Evolutionary conservation across 2,797 vertebrate species (phyloP).

Genomic region (Botia kubotai): DNA sequence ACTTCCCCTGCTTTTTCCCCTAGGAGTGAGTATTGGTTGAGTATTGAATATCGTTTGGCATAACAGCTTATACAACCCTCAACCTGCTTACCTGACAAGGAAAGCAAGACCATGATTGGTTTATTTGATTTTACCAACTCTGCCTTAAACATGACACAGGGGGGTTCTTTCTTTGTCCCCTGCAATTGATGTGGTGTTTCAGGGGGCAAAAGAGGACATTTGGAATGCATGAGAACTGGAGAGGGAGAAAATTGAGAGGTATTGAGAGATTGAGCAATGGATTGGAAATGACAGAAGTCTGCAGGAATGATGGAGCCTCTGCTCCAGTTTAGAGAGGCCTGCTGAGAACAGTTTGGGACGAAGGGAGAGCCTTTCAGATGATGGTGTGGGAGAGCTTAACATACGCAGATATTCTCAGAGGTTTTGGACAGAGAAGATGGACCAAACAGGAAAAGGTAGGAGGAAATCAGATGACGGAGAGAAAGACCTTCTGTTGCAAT

Average conservation of each 20-base stretch:
- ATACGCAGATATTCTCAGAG: constrained; percentile 5
- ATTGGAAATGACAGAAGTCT: constrained; percentile 36
- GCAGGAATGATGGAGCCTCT: constrained; percentile 2
- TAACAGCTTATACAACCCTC: not conserved
- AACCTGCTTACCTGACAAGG: not conserved
- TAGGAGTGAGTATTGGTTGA: not conserved
- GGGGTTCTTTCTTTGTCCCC: not conserved
- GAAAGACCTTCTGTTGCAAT: constrained; percentile 51
- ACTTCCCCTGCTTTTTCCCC: not conserved
- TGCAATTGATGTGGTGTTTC: constrained; percentile 35
- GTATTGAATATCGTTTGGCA: not conserved
- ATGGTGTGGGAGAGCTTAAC: not conserved
- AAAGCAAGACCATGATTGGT: not conserved
- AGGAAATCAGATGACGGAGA: constrained; percentile 53
- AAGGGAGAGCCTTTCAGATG: not conserved
- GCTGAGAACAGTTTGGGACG: not conserved
- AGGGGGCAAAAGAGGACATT: constrained; percentile 42
- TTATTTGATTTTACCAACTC: not conserved
- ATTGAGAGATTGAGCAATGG: constrained; percentile 39
- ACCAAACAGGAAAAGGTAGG: constrained; percentile 55
- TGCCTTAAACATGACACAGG: not conserved
- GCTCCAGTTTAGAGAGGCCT: not conserved
- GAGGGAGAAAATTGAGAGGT: constrained; percentile 30
- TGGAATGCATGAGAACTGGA: constrained; percentile 51
- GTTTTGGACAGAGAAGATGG: not conserved